A percentile compares a stretch with the other conserved stretches of the same genome.
Conservation (phyloP, 2,888 invertebrate species). For the Leptinotarsa rubiginosa region DNA sequence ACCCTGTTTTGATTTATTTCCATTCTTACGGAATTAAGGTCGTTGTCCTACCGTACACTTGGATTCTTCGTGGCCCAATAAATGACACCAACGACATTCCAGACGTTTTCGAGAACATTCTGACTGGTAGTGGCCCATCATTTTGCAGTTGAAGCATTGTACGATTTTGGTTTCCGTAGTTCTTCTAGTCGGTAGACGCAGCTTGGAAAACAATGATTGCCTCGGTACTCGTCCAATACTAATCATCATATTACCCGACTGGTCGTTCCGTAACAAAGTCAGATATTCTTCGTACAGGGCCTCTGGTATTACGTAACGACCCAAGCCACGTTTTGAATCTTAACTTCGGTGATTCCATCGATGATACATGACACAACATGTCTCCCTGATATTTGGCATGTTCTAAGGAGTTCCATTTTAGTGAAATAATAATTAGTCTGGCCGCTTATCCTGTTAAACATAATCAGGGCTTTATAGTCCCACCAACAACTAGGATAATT, state of each 20-base stretch:
- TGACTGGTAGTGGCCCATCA: no score
- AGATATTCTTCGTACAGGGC: no score
- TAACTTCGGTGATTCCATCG: no score
- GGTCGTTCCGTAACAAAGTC: slow-evolving; percentile 29
- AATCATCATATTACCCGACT: not conserved
- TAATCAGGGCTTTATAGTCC: slow-evolving; percentile 31
- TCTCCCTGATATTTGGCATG: no score
- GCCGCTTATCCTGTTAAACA: slow-evolving; percentile 41
- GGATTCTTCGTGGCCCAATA: no score
- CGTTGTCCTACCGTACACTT: slow-evolving; percentile 14
- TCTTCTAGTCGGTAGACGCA: not conserved
- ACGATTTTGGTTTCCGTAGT: no score
- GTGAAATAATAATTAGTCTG: slow-evolving; percentile 31
- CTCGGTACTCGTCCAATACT: not conserved
- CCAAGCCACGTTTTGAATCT: slow-evolving; percentile 31
- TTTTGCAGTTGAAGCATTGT: no score
- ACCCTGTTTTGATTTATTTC: slow-evolving; percentile 19
- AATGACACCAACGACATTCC: no score
- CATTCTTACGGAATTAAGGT: not conserved
- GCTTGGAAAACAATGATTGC: not conserved
- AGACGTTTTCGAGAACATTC: no score
- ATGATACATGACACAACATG: no score
- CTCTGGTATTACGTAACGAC: slow-evolving; percentile 35
- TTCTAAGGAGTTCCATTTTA: no score
- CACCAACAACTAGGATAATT: slow-evolving; percentile 41